These are phyloP conservation scores for Sebastiscus tertius DNA, from an alignment of 2,797 vertebrate species.

Conservation along the genomic window DNA sequence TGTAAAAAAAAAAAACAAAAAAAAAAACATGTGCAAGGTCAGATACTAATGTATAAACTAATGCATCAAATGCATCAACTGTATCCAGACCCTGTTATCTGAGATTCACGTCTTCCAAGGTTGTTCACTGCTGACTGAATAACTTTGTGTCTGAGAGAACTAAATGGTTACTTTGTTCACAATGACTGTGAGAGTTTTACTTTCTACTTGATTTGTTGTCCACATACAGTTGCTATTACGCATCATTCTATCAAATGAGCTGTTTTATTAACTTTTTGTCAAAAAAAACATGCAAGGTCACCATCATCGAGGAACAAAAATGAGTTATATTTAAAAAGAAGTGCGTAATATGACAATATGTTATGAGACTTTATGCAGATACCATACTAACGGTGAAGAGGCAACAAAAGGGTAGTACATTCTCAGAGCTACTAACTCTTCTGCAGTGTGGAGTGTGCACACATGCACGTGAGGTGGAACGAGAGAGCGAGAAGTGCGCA, in stretches of 20 bases:
- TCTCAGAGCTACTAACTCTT: too few species aligned
- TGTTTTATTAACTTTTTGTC: background rate
- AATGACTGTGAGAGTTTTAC: background rate
- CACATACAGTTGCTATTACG: too few species aligned
- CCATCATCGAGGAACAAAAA: background rate
- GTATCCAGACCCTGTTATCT: background rate
- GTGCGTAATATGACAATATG: background rate
- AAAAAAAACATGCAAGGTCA: background rate
- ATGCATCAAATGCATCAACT: background rate
- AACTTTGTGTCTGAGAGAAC: background rate
- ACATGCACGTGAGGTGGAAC: too few species aligned
- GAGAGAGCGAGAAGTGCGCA: too few species aligned
- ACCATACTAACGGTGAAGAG: background rate
- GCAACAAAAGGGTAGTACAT: background rate
- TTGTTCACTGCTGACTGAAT: background rate
- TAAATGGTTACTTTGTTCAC: background rate
- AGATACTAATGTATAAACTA: too few species aligned
- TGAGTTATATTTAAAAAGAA: background rate
- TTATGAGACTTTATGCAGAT: background rate
- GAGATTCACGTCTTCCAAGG: background rate
- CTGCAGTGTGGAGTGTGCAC: too few species aligned
- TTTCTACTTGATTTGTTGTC: background rate
- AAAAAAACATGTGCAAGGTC: too few species aligned
- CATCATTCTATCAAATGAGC: background rate
- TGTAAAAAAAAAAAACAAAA: too few species aligned